Conservation (phyloP, 2,888 invertebrate genomes). For the Artemia sinica region DNA sequence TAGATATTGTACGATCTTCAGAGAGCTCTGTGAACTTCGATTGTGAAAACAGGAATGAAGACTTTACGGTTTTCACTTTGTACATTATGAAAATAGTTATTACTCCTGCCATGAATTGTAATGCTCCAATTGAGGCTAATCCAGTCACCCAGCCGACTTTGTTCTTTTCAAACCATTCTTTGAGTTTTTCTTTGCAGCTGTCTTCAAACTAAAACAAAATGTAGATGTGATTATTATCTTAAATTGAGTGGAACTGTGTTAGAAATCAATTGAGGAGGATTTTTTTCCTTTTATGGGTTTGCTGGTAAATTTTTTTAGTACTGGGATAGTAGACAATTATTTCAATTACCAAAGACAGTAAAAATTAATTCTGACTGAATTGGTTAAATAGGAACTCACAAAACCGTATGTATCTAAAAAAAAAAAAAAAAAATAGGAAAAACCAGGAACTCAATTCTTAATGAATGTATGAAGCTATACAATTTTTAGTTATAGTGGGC, state of each 20-base stretch:
- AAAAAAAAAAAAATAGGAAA: too few species aligned
- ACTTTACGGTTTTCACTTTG: conserved; percentile 3
- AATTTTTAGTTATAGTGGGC: too few species aligned
- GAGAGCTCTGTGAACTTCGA: neutral
- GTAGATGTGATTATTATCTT: neutral
- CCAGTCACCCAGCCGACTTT: conserved; percentile 30
- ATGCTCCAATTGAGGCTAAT: conserved; percentile 21
- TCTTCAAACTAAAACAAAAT: conserved; percentile 26
- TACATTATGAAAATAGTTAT: conserved; percentile 20
- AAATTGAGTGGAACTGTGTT: neutral
- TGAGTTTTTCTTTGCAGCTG: conserved; percentile 30
- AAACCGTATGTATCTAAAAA: too few species aligned
- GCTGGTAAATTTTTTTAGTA: neutral
- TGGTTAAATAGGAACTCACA: too few species aligned
- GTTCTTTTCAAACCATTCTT: conserved; percentile 30
- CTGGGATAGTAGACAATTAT: too few species aligned
- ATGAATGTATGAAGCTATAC: too few species aligned
- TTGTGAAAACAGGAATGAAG: neutral
- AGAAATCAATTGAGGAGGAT: conserved; percentile 5
- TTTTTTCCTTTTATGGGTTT: conserved; percentile 3
- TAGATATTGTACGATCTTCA: neutral
- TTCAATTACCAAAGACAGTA: too few species aligned
- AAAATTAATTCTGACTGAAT: too few species aligned
- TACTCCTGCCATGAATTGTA: conserved; percentile 22
- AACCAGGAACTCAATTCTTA: too few species aligned